Evolutionary conservation across 2,113 vertebrate species (phyloP).

Genomic region (Gymnarchus niloticus): DNA sequence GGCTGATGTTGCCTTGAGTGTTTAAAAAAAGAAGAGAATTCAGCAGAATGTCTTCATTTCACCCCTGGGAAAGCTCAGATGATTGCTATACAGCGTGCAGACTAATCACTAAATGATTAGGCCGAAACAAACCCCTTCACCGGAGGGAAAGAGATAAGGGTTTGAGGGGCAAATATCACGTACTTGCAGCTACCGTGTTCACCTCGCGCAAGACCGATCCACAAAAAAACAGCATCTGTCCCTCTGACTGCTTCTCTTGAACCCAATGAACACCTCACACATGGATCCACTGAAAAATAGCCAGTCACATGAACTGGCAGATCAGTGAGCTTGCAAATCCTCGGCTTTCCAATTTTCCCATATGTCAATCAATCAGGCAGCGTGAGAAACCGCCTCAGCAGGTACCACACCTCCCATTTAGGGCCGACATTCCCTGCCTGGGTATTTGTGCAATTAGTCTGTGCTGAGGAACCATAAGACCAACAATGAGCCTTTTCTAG

Average conservation of each 20-base stretch:
- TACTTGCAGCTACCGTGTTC: background rate
- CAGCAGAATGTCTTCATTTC: background rate
- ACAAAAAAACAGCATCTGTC: background rate
- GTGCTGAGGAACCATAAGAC: slow-evolving; percentile 23
- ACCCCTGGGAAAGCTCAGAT: background rate
- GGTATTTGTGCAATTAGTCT: slow-evolving; percentile 36
- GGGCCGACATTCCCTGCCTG: slow-evolving; percentile 41
- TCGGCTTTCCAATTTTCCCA: slow-evolving; percentile 21
- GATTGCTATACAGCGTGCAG: background rate
- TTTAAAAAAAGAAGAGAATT: background rate
- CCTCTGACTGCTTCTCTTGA: background rate
- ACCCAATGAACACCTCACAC: background rate
- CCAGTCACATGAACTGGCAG: background rate
- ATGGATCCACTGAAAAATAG: background rate
- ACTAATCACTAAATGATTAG: background rate
- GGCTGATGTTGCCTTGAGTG: background rate
- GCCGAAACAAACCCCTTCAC: background rate
- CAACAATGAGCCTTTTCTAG: slow-evolving; percentile 25
- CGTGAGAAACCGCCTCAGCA: slow-evolving; percentile 32
- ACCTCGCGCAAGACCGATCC: background rate
- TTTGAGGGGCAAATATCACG: background rate
- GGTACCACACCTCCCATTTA: slow-evolving; percentile 23
- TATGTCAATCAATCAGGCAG: slow-evolving; percentile 23
- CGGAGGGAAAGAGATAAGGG: background rate
- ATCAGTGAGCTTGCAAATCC: slow-evolving; percentile 5